Evolutionary conservation across 1,140 invertebrate species (phyloP).

Genomic region (Drosophila auraria): DNA sequence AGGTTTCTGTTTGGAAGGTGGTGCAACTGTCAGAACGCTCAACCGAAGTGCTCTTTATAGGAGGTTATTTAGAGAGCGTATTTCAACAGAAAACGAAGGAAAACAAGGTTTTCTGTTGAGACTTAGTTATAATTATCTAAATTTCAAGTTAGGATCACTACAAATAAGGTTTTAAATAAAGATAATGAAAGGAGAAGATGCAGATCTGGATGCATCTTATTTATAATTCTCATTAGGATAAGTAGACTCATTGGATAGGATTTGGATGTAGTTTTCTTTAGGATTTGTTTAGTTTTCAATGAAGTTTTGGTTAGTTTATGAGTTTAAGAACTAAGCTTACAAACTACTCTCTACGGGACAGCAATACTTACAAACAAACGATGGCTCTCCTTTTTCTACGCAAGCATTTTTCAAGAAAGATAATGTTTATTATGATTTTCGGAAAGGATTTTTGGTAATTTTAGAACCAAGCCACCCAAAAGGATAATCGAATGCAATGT

Average conservation of each 20-base stretch:
- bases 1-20: neutral
- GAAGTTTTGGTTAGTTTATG: neutral
- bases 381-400: slow-evolving; percentile 83
- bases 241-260: neutral
- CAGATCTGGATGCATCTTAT: neutral
- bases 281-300: neutral
- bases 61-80: neutral
- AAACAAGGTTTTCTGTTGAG: too few relatives aligned
- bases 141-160: neutral
- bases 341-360: slow-evolving; percentile 4
- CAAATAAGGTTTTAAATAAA: neutral
- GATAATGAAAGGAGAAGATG: neutral
- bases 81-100: neutral
- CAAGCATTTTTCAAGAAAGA: slow-evolving; percentile 54
- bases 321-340: neutral
- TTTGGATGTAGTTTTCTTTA: neutral
- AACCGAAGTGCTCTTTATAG: neutral
- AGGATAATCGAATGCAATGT: slow-evolving; percentile 24
- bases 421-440: slow-evolving; percentile 16
- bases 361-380: slow-evolving; percentile 82
- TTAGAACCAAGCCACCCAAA: slow-evolving; percentile 69
- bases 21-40: neutral
- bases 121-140: too few relatives aligned
- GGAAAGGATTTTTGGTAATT: slow-evolving; percentile 11
- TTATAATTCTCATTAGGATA: neutral